These are phyloP conservation scores for Athene noctua DNA, from an alignment of 2,113 vertebrate genomes.

Conservation along the genomic window DNA sequence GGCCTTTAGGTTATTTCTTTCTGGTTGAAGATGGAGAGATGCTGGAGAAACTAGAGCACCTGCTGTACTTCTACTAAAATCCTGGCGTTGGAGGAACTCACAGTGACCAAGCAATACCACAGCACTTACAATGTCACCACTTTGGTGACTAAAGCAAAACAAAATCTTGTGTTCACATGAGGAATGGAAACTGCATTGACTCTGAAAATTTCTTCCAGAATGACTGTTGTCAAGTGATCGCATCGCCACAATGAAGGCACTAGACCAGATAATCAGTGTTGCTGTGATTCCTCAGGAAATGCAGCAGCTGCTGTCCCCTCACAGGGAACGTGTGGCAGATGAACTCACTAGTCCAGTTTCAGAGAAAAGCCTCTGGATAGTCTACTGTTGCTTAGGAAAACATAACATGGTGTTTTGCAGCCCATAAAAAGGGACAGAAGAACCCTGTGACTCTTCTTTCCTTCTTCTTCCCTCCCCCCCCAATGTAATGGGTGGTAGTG, in stretches of 20 bases:
- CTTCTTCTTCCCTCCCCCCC: not conserved
- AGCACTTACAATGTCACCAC: not conserved
- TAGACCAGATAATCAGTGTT: not conserved
- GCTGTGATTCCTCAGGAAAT: not conserved
- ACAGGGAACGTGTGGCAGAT: not conserved
- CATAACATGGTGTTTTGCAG: not conserved
- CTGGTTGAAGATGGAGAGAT: not conserved
- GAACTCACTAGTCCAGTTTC: not conserved
- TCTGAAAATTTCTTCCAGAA: not conserved
- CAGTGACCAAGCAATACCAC: not conserved
- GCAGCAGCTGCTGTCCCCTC: not conserved
- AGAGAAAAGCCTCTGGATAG: not conserved
- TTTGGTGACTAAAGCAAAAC: not conserved
- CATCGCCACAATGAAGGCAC: not conserved
- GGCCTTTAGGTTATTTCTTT: not conserved
- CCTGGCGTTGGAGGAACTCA: not conserved
- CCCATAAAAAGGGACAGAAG: not conserved
- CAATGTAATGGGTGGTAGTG: not conserved
- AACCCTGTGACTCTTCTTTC: not conserved
- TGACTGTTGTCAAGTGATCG: not conserved
- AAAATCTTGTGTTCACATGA: not conserved
- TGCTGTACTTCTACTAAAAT: not conserved
- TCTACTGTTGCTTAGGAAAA: not conserved
- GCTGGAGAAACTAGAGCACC: not conserved
- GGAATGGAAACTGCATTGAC: not conserved